These are phyloP conservation scores for Nephrotoma flavescens DNA, from an alignment of 2,888 invertebrate genomes.

Conservation along the genomic window DNA sequence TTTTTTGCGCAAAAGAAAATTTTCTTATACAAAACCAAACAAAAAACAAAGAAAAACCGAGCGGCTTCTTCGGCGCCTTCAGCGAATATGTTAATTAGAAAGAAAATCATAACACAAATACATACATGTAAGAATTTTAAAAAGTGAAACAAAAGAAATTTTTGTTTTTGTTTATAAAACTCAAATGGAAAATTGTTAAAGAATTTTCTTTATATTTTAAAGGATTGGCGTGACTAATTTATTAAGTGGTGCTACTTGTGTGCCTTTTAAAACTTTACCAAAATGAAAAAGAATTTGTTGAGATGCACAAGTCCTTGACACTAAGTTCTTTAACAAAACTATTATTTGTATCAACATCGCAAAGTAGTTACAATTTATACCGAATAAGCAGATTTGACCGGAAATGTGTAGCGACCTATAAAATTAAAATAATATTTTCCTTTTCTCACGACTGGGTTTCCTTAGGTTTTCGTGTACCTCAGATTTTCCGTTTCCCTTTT, in stretches of 20 bases:
- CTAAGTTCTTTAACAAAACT: no score
- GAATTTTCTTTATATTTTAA: background rate
- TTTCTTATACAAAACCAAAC: background rate
- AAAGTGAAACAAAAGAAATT: background rate
- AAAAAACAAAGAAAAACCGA: background rate
- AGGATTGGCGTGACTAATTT: background rate
- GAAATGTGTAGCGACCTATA: conserved; percentile 35
- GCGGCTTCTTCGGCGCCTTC: background rate
- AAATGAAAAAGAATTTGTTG: no score
- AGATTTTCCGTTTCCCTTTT: background rate
- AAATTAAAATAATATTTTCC: background rate
- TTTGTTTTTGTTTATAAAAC: background rate
- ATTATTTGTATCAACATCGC: background rate
- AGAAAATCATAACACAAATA: background rate
- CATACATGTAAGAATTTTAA: background rate
- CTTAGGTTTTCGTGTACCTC: background rate
- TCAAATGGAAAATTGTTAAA: background rate
- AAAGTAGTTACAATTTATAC: no score
- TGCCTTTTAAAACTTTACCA: background rate
- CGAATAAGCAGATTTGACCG: conserved; percentile 28
- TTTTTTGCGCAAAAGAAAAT: background rate
- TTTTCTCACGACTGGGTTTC: background rate
- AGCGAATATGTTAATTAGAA: background rate
- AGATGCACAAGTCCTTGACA: background rate
- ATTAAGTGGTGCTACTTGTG: background rate